Base-by-base conservation (phyloP, 2,888 invertebrate genomes). In the Clanis bilineata region DNA sequence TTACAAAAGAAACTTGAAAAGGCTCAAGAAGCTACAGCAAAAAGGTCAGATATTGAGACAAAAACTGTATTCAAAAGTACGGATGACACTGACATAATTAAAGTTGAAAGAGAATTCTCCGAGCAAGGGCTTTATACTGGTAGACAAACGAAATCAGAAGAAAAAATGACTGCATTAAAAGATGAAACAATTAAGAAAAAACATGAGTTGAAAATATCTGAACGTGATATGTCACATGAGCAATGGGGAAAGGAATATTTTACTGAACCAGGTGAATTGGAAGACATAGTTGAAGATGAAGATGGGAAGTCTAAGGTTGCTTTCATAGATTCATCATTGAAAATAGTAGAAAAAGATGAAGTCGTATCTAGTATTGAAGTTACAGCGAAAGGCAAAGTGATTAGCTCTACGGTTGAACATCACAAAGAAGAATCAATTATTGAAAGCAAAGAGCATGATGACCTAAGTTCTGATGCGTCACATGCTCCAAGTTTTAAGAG, bases 201-300 rank as follows among this genome's bases (percentile, higher is more conserved):
- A 66, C 85, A 92, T 60, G 93, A 93, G 75, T 79, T 93, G 0
- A 93, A 92, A 79, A 92, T 92, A 66, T 93, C 93, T 2, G 93
- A 93, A 77, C 79, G 93, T 69, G 93, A 93, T 69, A 69, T 93
- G 64, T 92, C 86, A 5, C 92, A 92, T 72, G 93, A 93, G 65
- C 92, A 92, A 64, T 93, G 93, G 93, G 93, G 93, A 4, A 92
- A 92, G 71, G 93, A 93, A 80, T 93, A 93, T 73, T 93, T 93
- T 62, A 91, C 90, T 10, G 89, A 93, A 73, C 87, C 90, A 41
- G 88, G 80, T 56, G 92, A 93, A 66, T 69, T 93, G 51, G 88
- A 93, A 74, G 82, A 90, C 54, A 90, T 92, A 9, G 79, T 84
- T 63, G 93, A 92, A 77, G 87, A 89, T 67, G 87, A 86, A 21